Conservation (phyloP, 2,113 vertebrate species). For the Amazona vittata region DNA sequence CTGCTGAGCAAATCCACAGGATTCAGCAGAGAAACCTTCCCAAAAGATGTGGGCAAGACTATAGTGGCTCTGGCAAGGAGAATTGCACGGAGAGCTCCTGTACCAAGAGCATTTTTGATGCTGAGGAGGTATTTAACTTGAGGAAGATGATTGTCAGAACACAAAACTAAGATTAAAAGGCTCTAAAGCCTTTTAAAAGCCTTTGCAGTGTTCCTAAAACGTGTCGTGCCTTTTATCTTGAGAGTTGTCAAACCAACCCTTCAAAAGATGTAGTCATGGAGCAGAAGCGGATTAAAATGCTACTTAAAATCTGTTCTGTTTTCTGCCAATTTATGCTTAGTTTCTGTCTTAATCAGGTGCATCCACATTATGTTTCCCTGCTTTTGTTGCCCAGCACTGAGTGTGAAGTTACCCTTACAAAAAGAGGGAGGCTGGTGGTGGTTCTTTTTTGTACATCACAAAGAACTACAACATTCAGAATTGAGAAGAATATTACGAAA, state of each 20-base stretch:
- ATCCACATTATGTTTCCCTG: not conserved
- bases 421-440: not conserved
- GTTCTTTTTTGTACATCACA: not conserved
- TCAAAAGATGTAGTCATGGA: not conserved
- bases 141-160: not conserved
- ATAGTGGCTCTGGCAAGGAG: not conserved
- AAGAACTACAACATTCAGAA: not conserved
- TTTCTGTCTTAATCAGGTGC: not conserved
- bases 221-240: not conserved
- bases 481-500: not conserved
- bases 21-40: not conserved
- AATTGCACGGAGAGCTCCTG: not conserved
- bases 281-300: not conserved
- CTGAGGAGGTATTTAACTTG: not conserved
- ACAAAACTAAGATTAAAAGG: constrained; percentile 1
- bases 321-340: not conserved
- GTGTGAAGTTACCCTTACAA: not conserved
- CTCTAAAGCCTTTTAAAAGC: constrained; percentile 6
- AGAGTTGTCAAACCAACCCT: not conserved
- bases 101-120: not conserved
- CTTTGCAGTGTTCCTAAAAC: not conserved
- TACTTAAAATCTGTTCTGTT: not conserved
- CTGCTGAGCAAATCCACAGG: not conserved
- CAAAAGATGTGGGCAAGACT: not conserved
- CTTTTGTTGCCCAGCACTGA: not conserved